These are phyloP conservation scores for Leptothorax acervorum DNA, from an alignment of 2,888 invertebrate genomes.

Conservation along the genomic window DNA sequence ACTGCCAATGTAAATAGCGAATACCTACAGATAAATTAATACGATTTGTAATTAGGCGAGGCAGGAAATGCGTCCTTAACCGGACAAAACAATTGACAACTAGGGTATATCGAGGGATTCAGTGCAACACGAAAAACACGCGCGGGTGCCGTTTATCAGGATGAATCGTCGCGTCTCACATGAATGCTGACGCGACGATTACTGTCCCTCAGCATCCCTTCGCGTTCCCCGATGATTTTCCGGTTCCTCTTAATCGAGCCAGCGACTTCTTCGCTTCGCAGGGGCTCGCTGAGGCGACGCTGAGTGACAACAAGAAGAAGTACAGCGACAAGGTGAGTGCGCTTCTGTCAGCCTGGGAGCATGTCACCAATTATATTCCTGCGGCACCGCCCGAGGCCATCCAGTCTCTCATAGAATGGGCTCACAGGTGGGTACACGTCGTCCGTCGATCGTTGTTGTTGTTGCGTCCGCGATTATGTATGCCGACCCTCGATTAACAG, in stretches of 20 bases:
- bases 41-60: conserved; percentile 5
- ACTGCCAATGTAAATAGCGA: background rate
- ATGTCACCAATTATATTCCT: conserved; percentile 85
- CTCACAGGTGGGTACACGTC: conserved; percentile 82
- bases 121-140: background rate
- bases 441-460: conserved; percentile 54
- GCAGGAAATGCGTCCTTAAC: background rate
- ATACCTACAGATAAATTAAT: conserved; percentile 1
- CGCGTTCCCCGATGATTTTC: conserved; percentile 29
- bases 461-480: conserved; percentile 11
- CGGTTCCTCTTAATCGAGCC: conserved; percentile 64
- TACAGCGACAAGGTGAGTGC: conserved; percentile 86
- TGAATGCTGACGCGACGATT: background rate
- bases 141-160: background rate
- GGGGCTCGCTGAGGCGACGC: conserved; percentile 85
- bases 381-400: conserved; percentile 83
- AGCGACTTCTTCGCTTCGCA: conserved; percentile 73
- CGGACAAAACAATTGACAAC: background rate
- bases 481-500: conserved; percentile 3
- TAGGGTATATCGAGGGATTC: background rate
- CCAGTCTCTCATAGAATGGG: conserved; percentile 85
- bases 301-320: conserved; percentile 86
- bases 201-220: background rate
- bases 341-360: conserved; percentile 86
- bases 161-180: background rate